A percentile compares a stretch with the other conserved stretches of the same genome.
Evolutionary conservation across 2,888 invertebrate genomes (phyloP).

Genomic region (Nomada flava): DNA sequence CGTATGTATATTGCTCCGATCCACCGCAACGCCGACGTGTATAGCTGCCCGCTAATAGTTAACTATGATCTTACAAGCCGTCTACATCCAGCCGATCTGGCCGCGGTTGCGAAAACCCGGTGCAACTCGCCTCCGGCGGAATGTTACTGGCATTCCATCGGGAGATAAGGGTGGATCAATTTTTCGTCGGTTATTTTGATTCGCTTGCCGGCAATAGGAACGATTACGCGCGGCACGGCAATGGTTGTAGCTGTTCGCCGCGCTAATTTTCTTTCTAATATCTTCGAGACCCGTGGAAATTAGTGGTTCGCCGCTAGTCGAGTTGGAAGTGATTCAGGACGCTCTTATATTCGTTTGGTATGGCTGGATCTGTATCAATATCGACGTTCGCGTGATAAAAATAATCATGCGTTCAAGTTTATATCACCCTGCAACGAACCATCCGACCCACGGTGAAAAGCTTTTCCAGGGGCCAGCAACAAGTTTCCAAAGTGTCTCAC

Average conservation of each 20-base stretch:
- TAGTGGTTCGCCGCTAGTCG: neutral
- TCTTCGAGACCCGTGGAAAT: neutral
- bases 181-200: neutral
- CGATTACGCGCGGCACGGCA: neutral
- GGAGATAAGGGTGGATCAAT: neutral
- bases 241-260: no score
- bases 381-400: no score
- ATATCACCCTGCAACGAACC: no score
- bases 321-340: no score
- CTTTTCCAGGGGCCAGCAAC: no score
- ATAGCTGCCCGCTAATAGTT: constrained; percentile 55
- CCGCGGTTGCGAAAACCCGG: constrained; percentile 46
- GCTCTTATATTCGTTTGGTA: no score
- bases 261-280: no score
- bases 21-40: constrained; percentile 47
- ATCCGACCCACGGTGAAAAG: no score
- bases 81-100: constrained; percentile 51
- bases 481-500: no score
- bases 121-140: constrained; percentile 2
- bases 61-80: constrained; percentile 57
- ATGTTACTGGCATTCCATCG: neutral
- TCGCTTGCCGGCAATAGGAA: neutral
- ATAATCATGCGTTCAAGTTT: no score
- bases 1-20: constrained; percentile 56
- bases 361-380: no score